phyloP scores from a whole-genome alignment of 2,113 vertebrate species.

The Gopherus evgoodei region DNA sequence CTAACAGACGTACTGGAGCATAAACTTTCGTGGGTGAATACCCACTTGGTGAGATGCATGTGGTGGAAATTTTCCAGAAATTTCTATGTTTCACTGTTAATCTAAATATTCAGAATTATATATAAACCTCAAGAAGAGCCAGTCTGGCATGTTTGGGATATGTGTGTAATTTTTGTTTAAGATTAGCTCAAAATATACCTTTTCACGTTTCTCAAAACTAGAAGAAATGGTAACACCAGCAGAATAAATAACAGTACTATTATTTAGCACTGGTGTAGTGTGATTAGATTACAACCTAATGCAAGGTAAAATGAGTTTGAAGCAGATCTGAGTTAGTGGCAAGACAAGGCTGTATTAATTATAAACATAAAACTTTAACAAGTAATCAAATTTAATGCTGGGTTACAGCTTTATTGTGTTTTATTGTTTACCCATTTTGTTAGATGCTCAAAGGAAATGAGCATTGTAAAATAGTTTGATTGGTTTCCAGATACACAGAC shows the following conservation, averaged over 20 bases:
- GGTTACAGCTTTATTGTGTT: not conserved
- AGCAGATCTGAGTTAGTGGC: not conserved
- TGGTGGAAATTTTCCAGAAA: too few species aligned
- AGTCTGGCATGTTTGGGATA: not conserved
- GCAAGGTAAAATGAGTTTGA: not conserved
- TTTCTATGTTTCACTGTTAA: not conserved
- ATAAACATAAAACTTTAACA: not conserved
- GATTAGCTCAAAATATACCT: not conserved
- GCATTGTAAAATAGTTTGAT: not conserved
- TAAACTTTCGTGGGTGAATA: too few species aligned
- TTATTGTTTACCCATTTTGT: not conserved
- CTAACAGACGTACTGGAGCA: too few species aligned
- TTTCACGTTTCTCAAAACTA: not conserved
- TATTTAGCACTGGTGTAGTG: not conserved
- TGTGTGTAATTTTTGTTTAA: slow-evolving; percentile 19
- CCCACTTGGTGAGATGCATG: too few species aligned
- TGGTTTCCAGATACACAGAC: not conserved
- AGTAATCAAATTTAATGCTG: not conserved
- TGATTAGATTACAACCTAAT: not conserved
- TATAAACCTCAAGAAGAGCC: slow-evolving; percentile 26
- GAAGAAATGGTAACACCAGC: not conserved
- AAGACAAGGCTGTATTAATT: not conserved
- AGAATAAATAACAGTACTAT: not conserved
- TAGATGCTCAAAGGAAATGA: not conserved
- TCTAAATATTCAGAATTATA: slow-evolving; percentile 28